Evolutionary conservation across 2,888 invertebrate species (phyloP).

Genomic region (Lasioglossum lativentre): DNA sequence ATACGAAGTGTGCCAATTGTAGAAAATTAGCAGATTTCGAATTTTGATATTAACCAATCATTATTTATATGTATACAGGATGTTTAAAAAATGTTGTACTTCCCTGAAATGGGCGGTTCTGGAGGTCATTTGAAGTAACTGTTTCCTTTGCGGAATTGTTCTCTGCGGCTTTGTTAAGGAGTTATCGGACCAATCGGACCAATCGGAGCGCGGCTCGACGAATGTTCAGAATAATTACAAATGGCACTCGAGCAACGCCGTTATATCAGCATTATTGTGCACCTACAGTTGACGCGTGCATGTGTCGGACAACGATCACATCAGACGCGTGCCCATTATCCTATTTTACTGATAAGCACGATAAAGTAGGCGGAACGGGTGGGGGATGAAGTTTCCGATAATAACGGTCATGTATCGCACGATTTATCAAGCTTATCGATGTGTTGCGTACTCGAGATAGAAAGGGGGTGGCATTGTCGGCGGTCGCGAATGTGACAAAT

Average conservation of each 20-base stretch:
- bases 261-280: not conserved
- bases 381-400: slow-evolving; percentile 65
- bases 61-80: too few species aligned
- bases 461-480: slow-evolving; percentile 59
- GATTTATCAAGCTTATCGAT: slow-evolving; percentile 81
- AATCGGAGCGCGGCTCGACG: too few species aligned
- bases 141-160: too few species aligned
- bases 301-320: slow-evolving; percentile 19
- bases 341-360: slow-evolving; percentile 51
- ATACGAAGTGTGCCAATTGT: too few species aligned
- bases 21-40: too few species aligned
- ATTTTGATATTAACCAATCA: too few species aligned
- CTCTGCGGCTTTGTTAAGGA: too few species aligned
- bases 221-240: not conserved
- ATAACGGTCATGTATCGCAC: slow-evolving; percentile 80
- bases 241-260: not conserved
- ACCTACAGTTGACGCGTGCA: not conserved
- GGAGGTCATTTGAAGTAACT: too few species aligned
- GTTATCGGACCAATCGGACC: too few species aligned
- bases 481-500: slow-evolving; percentile 77
- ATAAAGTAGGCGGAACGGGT: slow-evolving; percentile 10
- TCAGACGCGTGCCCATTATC: slow-evolving; percentile 47
- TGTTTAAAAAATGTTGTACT: too few species aligned
- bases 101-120: too few species aligned
- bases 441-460: slow-evolving; percentile 58